phyloP scores from a whole-genome alignment of 2,888 invertebrate genomes.

The Troides oblongomaculatus region DNA sequence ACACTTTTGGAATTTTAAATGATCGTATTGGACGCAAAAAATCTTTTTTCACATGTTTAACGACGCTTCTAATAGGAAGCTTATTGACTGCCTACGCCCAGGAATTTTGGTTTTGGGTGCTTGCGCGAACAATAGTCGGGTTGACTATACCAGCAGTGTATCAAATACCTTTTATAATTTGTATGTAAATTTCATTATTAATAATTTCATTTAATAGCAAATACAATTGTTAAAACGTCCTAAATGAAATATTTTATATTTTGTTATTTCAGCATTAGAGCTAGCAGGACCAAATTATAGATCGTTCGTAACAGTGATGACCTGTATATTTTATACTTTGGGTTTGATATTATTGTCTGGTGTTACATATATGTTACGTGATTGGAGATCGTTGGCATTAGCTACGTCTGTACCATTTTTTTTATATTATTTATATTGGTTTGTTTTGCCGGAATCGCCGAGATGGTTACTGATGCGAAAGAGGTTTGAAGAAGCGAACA shows the following conservation, averaged over 20 bases:
- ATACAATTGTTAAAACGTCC: not conserved
- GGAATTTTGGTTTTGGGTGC: slow-evolving; percentile 91
- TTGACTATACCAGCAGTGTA: slow-evolving; percentile 95
- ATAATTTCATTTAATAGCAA: not conserved
- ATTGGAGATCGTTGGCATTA: slow-evolving; percentile 90
- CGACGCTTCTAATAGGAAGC: slow-evolving; percentile 89
- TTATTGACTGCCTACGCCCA: slow-evolving; percentile 88
- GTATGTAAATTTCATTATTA: slow-evolving; percentile 74
- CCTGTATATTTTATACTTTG: slow-evolving; percentile 93
- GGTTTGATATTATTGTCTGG: slow-evolving; percentile 90
- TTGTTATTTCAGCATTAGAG: slow-evolving; percentile 87
- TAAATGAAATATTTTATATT: not conserved
- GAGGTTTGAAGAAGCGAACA: slow-evolving; percentile 88
- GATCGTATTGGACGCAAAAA: slow-evolving; percentile 92
- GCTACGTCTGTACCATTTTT: slow-evolving; percentile 92
- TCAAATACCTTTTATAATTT: slow-evolving; percentile 96
- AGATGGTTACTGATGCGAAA: slow-evolving; percentile 94
- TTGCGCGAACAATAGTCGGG: slow-evolving; percentile 91
- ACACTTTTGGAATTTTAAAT: slow-evolving; percentile 91
- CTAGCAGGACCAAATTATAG: slow-evolving; percentile 94
- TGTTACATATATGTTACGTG: slow-evolving; percentile 90
- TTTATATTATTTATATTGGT: slow-evolving; percentile 90
- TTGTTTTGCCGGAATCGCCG: slow-evolving; percentile 94
- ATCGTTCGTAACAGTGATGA: slow-evolving; percentile 95
- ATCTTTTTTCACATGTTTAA: slow-evolving; percentile 92